A percentile compares a stretch with the other conserved stretches of the same genome.
phyloP scores from a whole-genome alignment of 2,888 invertebrate genomes.

The Diogma glabrata region DNA sequence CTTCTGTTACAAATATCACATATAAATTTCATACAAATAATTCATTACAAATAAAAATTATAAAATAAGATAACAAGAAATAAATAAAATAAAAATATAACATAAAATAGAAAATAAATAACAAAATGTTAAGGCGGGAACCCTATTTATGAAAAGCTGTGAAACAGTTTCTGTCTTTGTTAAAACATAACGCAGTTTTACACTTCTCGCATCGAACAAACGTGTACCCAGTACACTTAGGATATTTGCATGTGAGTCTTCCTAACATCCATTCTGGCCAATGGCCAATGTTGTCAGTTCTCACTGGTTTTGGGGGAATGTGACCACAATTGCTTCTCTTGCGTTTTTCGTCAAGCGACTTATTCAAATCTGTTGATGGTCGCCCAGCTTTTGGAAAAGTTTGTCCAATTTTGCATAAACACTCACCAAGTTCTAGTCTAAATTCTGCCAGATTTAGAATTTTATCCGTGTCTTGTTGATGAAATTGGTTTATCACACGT shows the following conservation, averaged over 20 bases:
- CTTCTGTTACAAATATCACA: too few relatives aligned
- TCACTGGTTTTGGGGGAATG: conserved; percentile 1
- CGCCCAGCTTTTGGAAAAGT: neutral
- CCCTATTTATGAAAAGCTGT: conserved; percentile 3
- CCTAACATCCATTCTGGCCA: conserved; percentile 1
- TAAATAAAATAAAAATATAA: too few relatives aligned
- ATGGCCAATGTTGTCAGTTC: neutral
- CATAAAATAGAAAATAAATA: neutral
- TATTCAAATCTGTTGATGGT: neutral
- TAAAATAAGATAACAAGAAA: too few relatives aligned
- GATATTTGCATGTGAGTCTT: conserved; percentile 1
- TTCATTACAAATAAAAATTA: too few relatives aligned
- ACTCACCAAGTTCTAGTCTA: neutral
- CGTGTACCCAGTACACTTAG: conserved; percentile 3
- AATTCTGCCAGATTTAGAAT: neutral
- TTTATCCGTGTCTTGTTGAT: neutral
- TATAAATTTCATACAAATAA: too few relatives aligned
- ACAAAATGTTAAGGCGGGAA: too few relatives aligned
- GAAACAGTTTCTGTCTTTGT: conserved; percentile 9
- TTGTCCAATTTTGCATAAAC: neutral
- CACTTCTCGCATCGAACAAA: conserved; percentile 5
- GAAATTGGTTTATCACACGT: neutral
- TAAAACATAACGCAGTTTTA: neutral
- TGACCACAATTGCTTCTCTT: neutral
- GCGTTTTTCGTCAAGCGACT: neutral